Percentiles rank a stretch among this genome's conserved stretches.
These are phyloP conservation scores for Spatulosminthurus flaviceps DNA, from an alignment of 2,888 invertebrate species.

Conservation along the genomic window DNA sequence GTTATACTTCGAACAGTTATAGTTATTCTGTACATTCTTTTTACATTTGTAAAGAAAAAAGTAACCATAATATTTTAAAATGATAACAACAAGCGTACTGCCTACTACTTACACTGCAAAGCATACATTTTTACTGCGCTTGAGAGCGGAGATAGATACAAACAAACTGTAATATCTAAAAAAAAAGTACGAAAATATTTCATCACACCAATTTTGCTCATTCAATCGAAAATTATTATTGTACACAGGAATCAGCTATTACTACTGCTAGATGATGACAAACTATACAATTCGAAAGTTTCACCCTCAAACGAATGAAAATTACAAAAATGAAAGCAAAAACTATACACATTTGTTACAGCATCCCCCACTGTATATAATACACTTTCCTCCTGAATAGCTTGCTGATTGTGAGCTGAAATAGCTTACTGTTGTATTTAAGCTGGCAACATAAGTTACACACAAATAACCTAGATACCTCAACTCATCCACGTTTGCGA, in stretches of 20 bases:
- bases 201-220: not conserved
- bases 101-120: too few relatives aligned
- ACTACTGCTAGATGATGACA: too few relatives aligned
- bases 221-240: not conserved
- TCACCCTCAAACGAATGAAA: conserved; percentile 6
- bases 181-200: too few relatives aligned
- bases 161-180: not conserved
- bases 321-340: conserved; percentile 14
- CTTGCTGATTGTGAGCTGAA: not conserved
- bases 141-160: too few relatives aligned
- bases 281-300: not conserved
- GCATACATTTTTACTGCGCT: too few relatives aligned
- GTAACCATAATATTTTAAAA: too few relatives aligned
- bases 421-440: too few relatives aligned
- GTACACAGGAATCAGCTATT: not conserved
- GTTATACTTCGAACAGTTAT: too few relatives aligned
- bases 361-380: not conserved
- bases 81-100: too few relatives aligned
- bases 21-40: too few relatives aligned
- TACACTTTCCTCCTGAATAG: not conserved
- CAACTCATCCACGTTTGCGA: conserved; percentile 24
- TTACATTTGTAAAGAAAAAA: too few relatives aligned
- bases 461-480: conserved; percentile 12
- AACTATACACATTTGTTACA: not conserved
- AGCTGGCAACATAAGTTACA: not conserved